A percentile compares a stretch with the other conserved stretches of the same genome.
Conservation (phyloP, 2,797 vertebrate species). For the Morus bassanus region DNA sequence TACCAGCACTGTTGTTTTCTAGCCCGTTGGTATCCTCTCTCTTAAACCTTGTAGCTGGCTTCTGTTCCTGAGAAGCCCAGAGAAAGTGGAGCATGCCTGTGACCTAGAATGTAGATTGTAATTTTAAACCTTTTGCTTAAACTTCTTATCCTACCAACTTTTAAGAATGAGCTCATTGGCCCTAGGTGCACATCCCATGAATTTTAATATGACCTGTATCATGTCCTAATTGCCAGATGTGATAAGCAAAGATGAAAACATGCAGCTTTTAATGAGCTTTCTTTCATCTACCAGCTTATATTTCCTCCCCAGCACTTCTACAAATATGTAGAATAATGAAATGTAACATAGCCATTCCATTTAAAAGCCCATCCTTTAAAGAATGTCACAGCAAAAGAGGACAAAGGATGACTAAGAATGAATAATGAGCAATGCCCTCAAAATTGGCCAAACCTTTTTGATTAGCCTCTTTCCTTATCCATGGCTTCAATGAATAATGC, state of each 20-base stretch:
- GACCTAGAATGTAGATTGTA: not conserved
- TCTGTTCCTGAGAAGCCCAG: not conserved
- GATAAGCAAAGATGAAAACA: constrained; percentile 1
- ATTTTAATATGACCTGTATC: constrained; percentile 18
- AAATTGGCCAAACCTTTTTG: not conserved
- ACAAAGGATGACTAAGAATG: not conserved
- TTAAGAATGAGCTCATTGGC: not conserved
- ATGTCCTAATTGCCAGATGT: constrained; percentile 7
- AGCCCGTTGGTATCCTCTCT: not conserved
- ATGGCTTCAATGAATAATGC: constrained; percentile 15
- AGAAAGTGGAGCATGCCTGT: not conserved
- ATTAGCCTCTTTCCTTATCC: constrained; percentile 11
- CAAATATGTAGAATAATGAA: not conserved
- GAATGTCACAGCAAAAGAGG: not conserved
- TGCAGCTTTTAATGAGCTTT: constrained; percentile 42
- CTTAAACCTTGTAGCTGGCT: not conserved
- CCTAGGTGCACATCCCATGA: not conserved
- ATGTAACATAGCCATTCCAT: not conserved
- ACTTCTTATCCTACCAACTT: not conserved
- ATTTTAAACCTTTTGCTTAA: not conserved
- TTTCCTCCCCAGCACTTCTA: not conserved
- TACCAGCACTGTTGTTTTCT: not conserved
- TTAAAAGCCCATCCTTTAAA: constrained; percentile 8
- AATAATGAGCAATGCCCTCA: not conserved
- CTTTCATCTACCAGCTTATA: constrained; percentile 33